phyloP scores from a whole-genome alignment of 2,888 invertebrate genomes.

The Dynastes maya region DNA sequence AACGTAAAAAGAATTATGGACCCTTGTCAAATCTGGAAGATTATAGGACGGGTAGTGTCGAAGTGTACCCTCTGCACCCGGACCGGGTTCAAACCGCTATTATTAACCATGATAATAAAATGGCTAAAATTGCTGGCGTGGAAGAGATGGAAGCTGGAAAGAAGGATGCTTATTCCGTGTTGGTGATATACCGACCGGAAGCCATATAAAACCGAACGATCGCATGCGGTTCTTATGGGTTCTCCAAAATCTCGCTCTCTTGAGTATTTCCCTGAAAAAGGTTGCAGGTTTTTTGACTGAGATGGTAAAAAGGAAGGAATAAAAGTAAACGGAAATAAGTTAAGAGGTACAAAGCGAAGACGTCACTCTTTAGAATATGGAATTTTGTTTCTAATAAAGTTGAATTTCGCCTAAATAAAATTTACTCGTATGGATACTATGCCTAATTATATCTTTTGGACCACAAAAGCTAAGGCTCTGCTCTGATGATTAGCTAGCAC shows the following conservation, averaged over 20 bases:
- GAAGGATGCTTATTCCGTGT: neutral
- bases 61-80: neutral
- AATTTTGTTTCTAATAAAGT: too few species aligned
- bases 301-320: neutral
- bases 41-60: neutral
- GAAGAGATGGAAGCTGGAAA: neutral
- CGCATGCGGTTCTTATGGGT: neutral
- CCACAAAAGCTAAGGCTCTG: too few species aligned
- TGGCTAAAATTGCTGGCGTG: neutral
- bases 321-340: neutral
- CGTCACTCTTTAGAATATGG: too few species aligned
- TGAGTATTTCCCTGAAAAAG: neutral
- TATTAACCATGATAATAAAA: conserved; percentile 33
- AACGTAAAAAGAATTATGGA: conserved; percentile 33
- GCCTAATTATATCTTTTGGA: too few species aligned
- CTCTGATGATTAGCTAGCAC: too few species aligned
- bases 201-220: neutral
- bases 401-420: too few species aligned
- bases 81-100: conserved; percentile 11
- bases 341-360: neutral
- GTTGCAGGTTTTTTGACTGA: neutral
- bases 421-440: too few species aligned
- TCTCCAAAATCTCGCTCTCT: neutral
- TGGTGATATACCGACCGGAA: conserved; percentile 21
- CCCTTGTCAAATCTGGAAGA: conserved; percentile 37